phyloP scores from a whole-genome alignment of 1,140 invertebrate species.

The Drosophila baimaii region DNA sequence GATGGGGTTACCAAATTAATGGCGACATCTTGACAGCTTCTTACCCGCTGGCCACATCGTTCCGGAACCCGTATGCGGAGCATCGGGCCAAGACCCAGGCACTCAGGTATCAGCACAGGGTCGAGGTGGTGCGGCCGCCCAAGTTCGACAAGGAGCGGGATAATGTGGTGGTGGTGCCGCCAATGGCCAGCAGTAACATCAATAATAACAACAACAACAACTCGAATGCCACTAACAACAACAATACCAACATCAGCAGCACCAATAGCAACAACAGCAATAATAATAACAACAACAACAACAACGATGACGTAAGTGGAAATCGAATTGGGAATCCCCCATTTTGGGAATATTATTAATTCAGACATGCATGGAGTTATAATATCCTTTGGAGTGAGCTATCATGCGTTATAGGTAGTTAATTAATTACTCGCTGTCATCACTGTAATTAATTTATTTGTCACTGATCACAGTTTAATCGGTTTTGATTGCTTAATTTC shows the following conservation, averaged over 20 bases:
- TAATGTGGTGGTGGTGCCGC: constrained; percentile 60
- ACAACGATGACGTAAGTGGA: constrained; percentile 84
- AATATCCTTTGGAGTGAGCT: background rate
- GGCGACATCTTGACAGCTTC: constrained; percentile 24
- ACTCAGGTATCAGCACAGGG: constrained; percentile 63
- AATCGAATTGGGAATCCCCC: constrained; percentile 1
- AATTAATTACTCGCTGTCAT: background rate
- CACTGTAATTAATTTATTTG: background rate
- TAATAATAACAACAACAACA: constrained; percentile 66
- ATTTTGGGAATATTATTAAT: background rate
- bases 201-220: constrained; percentile 64
- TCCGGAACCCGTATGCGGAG: constrained; percentile 61
- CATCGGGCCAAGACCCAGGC: constrained; percentile 56
- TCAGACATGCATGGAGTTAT: background rate
- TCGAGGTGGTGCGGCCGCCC: constrained; percentile 54
- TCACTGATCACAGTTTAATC: background rate
- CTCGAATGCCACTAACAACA: constrained; percentile 33
- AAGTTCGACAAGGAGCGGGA: constrained; percentile 64
- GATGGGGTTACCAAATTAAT: constrained; percentile 19
- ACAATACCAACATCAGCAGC: constrained; percentile 32
- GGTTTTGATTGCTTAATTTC: background rate
- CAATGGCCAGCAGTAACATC: constrained; percentile 33
- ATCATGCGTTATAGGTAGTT: background rate
- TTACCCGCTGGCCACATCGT: constrained; percentile 33
- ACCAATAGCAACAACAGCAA: constrained; percentile 43